A percentile compares a stretch with the other conserved stretches of the same genome.
phyloP scores from a whole-genome alignment of 2,113 vertebrate species.

The Diadophis punctatus region DNA sequence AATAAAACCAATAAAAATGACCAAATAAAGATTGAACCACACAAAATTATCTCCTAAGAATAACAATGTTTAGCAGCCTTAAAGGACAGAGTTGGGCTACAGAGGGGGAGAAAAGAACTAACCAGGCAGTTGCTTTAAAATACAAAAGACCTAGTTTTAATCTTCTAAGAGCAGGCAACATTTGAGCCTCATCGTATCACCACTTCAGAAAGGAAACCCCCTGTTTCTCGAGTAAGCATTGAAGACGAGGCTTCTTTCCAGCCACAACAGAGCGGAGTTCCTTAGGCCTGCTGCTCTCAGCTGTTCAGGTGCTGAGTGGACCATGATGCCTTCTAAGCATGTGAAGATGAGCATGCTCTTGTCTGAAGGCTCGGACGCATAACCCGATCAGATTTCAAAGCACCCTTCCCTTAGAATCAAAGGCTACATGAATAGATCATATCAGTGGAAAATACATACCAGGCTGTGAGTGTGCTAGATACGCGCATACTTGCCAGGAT shows the following conservation, averaged over 20 bases:
- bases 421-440: not conserved
- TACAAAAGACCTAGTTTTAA: not conserved
- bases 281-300: not conserved
- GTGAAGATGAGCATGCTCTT: not conserved
- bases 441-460: constrained; percentile 4
- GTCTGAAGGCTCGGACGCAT: not conserved
- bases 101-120: not conserved
- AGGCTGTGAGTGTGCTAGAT: not conserved
- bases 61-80: not conserved
- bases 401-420: constrained; percentile 30
- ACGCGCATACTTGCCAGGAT: not conserved
- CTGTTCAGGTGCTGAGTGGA: not conserved
- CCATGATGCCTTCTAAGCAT: not conserved
- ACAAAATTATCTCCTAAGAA: not conserved
- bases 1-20: not conserved
- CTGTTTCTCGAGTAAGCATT: not conserved
- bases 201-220: not conserved
- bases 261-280: not conserved
- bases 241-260: not conserved
- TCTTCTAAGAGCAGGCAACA: not conserved
- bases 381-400: constrained; percentile 11
- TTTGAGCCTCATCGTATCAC: not conserved
- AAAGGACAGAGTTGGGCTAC: not conserved
- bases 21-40: not conserved
- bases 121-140: not conserved